Base-by-base conservation (phyloP, 2,113 vertebrate genomes). In the Cathartes aura region DNA sequence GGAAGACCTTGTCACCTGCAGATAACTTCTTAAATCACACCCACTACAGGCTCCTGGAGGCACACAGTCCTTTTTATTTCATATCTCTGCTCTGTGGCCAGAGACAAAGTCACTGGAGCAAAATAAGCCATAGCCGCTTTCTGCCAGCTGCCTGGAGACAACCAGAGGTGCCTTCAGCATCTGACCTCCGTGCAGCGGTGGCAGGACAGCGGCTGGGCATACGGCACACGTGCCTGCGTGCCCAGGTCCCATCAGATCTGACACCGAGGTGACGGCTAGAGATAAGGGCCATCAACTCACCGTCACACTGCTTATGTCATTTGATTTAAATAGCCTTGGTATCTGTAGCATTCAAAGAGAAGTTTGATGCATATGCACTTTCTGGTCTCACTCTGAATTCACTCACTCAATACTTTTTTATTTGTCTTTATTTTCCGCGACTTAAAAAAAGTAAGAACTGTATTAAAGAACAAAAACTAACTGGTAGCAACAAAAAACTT, bases 21-120 rank as follows among this genome's bases (percentile, higher is more conserved):
- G 96, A 93, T 98, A 97, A 97, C 89, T 96, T 93, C 93, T 98
- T 97, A 98, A 96, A 97, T 98, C 97, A 87, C 95, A 98, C 94
- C 92, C 95, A 95, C 95, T 96, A 95, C 74, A 96, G 34, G 83
- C 83, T 97, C 94, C 82, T 86, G 72, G 56, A 97, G 36, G 82
- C 91, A 97, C 23, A 27, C 71, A 95, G 53, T 43, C 89, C 95
- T 98, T 94, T 94, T 95, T 91, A 74, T 92, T 97, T 97, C 93
- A 38, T 81, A 78, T 92, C 92, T 97, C 95, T 92, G 72, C 87
- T 97, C 84, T 95, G 89, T 3, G 30, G 90, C 82, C 90, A 93
- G 47, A 94, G 95, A 97, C 71, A 92, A 96, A 97, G 91, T 96
- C 98, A 96, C 43, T 71, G 75, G 85, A 97, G 97, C 89, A 97